phyloP scores from a whole-genome alignment of 2,113 vertebrate genomes.

The Gnathonemus echidnorhynchus region DNA sequence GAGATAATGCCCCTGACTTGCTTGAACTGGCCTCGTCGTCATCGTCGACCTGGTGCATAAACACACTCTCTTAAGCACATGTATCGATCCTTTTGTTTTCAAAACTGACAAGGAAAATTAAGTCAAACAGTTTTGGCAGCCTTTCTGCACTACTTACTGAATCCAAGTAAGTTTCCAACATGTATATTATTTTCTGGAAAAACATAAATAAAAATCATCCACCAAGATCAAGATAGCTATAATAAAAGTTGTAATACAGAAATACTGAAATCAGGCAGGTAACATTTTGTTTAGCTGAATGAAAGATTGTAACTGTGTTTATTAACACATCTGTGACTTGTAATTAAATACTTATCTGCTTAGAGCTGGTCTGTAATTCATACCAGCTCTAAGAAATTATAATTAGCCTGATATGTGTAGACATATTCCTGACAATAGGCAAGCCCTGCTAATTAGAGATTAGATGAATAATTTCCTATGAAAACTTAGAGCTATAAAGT shows the following conservation, averaged over 20 bases:
- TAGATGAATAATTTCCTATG: neutral
- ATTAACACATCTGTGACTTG: neutral
- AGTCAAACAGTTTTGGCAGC: neutral
- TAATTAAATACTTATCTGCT: neutral
- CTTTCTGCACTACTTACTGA: neutral
- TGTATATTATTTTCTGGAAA: neutral
- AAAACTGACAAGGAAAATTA: constrained; percentile 16
- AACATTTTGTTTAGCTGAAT: neutral
- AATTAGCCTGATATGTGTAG: neutral
- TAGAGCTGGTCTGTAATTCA: neutral
- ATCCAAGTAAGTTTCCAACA: neutral
- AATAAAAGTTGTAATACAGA: neutral
- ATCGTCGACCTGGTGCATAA: constrained; percentile 14
- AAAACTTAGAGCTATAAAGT: neutral
- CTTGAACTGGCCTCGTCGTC: neutral
- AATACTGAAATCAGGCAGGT: neutral
- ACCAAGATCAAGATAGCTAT: neutral
- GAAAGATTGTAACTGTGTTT: neutral
- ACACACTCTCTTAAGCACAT: constrained; percentile 20
- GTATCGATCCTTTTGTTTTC: constrained; percentile 26
- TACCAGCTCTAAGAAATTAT: neutral
- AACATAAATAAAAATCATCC: neutral
- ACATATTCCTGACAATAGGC: neutral
- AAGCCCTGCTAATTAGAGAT: neutral
- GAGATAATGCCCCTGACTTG: constrained; percentile 16